These are phyloP conservation scores for Styela plicata DNA, from an alignment of 23 tunicate species.

Conservation along the genomic window DNA sequence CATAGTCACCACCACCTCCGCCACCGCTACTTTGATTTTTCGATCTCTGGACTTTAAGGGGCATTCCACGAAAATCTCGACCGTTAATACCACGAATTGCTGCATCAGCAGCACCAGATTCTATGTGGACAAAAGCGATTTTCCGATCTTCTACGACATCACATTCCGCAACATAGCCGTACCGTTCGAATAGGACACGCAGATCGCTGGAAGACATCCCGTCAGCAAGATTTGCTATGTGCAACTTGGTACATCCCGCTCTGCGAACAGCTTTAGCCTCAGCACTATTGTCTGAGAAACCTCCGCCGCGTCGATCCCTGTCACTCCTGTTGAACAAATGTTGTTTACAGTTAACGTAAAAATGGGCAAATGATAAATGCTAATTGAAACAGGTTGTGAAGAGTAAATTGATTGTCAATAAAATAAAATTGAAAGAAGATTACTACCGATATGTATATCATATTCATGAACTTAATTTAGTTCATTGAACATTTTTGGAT, in stretches of 20 bases:
- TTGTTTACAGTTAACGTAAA: neutral
- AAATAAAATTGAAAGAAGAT: no score
- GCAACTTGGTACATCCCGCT: conserved; percentile 90
- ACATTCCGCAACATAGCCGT: conserved; percentile 94
- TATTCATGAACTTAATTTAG: no score
- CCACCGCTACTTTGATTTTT: conserved; percentile 57
- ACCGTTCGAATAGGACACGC: conserved; percentile 79
- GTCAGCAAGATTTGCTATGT: conserved; percentile 84
- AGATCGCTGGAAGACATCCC: conserved; percentile 54
- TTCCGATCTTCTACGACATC: conserved; percentile 93
- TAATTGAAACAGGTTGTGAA: no score
- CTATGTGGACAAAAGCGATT: conserved; percentile 93
- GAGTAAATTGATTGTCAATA: no score
- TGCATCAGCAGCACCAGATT: conserved; percentile 76
- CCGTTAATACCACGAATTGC: conserved; percentile 85
- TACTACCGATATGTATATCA: no score
- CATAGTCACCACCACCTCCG: neutral
- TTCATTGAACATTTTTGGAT: no score
- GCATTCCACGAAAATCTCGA: conserved; percentile 47
- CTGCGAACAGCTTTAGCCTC: conserved; percentile 82
- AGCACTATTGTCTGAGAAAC: conserved; percentile 61
- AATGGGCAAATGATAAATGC: no score
- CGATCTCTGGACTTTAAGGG: conserved; percentile 77
- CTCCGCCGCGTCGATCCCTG: conserved; percentile 40
- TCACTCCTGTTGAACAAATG: conserved; percentile 12